Base-by-base conservation (phyloP, 2,888 invertebrate species). In the Eupithecia pulchellata region DNA sequence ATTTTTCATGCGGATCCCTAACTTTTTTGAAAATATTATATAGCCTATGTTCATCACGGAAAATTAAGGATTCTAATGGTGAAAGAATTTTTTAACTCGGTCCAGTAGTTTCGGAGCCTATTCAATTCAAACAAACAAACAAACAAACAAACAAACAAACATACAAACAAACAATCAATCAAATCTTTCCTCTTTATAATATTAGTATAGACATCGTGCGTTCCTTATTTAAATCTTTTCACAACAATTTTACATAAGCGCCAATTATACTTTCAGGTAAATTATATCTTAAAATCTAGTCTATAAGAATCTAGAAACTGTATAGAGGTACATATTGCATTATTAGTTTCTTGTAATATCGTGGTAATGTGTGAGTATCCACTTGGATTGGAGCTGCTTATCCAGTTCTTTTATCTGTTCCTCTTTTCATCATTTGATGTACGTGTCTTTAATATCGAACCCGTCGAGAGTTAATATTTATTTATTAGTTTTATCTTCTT, bases 361-460 rank as follows among this genome's bases (percentile, higher is more conserved):
- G 52, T 65, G 75, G 71, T 78, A 75, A 81, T 79, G 66, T 75
- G 77, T 72, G 71, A 68, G 73, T 76, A 67, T 71, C 62, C 63
- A 64, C 62, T 75, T 72, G 68, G 73, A 64, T 65, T 55, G 57
- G 6, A 57, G 57, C 57, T 32, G 47, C 13, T 39, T 29, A 62
- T 64, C 65, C 32, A 66, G 34, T 69, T 70, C 52, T 66, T 60
- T 30, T 60, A 69, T 68, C 64, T 32, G 27, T 71, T 72, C 70
- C 42, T 62, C 55, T 30, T 57, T 58, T 64, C 30, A 64, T 66
- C 58, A 52, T 68, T 64, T 36, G 27, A 14, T 36, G 39, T 52
- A 27, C 32, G 14, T 61, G 39, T 71, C 36, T 64, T 63, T 55
- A 58, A 69, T 72, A 63, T 32, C 25, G 17, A 39, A 52, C 32